Evolutionary conservation across 2,888 invertebrate species (phyloP), one percentile per base, ranked within the genome.

Genomic region (Reticulitermes lucifugus): DNA sequence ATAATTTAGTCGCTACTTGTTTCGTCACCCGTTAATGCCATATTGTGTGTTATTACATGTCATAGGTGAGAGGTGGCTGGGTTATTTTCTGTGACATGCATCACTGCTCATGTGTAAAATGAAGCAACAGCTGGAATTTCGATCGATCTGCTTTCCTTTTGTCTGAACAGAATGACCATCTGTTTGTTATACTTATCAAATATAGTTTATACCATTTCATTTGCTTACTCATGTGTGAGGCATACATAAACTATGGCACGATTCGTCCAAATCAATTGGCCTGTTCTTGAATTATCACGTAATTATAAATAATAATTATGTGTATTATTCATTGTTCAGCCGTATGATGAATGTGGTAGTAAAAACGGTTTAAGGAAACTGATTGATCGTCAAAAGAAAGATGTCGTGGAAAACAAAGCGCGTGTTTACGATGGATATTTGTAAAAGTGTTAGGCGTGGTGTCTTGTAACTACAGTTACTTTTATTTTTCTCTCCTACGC

Each of bases 1-100:
- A 29, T 59, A 29, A 51, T 80, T 80, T 80, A 80, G 80, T 41
- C 22, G 59, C 60, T 29, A 41, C 60, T 60, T 80, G 80, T 80
- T 80, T 80, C 29, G 1, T 35, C 73, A 41, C 18, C 18, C 73
- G 14, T 21, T 41, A 41, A 73, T 41, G 21, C 14, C 35, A 18
- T 7, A 41, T 73, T 73, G 41, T 41, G 35, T 41, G 35, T 73
- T 21, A 35, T 41, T 41, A 73, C 41, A 41, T 73, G 73, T 35
- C 73, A 73, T 41, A 73, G 35, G 65, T 65, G 65, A 65, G n/a
- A 65, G 65, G 65, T 65, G 25, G 65, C n/a, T 25, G 65, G 65
- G 73, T 29, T 73, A 14, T 73, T 41, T 22, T 73, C 29, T 35
- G 41, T 41, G 73, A 73, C 73, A 73, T 73, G 73, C 73, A 73